A percentile compares a stretch with the other conserved stretches of the same genome.
Evolutionary conservation across 1,140 invertebrate genomes (phyloP).

Genomic region (Theocolax elegans): DNA sequence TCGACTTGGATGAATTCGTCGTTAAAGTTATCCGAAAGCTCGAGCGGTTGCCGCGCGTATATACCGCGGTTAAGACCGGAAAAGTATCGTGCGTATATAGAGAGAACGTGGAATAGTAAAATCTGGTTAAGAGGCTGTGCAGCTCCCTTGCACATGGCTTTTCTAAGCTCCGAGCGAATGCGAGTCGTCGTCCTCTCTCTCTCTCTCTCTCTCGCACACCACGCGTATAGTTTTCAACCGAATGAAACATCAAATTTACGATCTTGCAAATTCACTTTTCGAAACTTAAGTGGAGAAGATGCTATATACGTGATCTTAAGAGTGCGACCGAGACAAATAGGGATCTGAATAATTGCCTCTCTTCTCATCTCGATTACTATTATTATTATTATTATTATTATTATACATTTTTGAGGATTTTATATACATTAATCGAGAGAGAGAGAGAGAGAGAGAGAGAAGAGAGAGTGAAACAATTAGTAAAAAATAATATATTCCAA

Average conservation of each 20-base stretch:
- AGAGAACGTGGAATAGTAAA: slow-evolving; percentile 26
- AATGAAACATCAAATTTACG: slow-evolving; percentile 39
- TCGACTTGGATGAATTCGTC: slow-evolving; percentile 14
- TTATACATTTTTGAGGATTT: too few species aligned
- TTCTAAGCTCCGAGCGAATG: too few species aligned
- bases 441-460: too few species aligned
- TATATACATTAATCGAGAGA: too few species aligned
- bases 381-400: too few species aligned
- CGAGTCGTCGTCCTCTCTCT: not conserved
- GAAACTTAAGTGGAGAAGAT: slow-evolving; percentile 1
- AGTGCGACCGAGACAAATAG: slow-evolving; percentile 3
- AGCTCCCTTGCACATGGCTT: not conserved
- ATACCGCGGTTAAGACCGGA: not conserved
- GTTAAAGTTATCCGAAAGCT: slow-evolving; percentile 30
- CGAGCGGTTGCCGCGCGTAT: not conserved
- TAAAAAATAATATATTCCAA: too few species aligned
- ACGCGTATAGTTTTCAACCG: not conserved
- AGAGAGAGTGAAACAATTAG: too few species aligned
- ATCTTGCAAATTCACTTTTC: slow-evolving; percentile 25
- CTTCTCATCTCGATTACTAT: too few species aligned
- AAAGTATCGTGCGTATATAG: not conserved
- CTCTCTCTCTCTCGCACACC: not conserved
- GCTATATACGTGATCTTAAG: too few species aligned
- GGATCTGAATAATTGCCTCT: too few species aligned
- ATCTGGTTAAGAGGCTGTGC: slow-evolving; percentile 27